phyloP scores from a whole-genome alignment of 2,113 vertebrate genomes.

The Rousettus leschenaultii region DNA sequence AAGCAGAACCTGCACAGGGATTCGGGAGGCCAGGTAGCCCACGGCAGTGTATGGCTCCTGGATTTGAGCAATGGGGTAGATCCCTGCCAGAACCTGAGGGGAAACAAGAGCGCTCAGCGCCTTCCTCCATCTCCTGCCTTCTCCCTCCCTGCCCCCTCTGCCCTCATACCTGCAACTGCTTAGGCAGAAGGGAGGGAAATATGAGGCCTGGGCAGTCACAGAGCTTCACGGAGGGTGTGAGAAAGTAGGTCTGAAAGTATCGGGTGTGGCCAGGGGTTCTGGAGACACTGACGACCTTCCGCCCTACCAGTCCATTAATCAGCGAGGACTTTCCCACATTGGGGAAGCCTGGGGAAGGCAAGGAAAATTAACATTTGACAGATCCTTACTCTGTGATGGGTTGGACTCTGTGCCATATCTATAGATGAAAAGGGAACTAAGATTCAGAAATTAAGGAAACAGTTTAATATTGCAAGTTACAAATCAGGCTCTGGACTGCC shows the following conservation, averaged over 20 bases:
- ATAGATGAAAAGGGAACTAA: not conserved
- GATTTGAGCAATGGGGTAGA: constrained; percentile 93
- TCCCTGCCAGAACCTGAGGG: constrained; percentile 89
- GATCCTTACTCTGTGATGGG: not conserved
- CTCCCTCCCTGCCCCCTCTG: not conserved
- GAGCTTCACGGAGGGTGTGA: constrained; percentile 91
- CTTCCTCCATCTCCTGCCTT: too few relatives aligned
- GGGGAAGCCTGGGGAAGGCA: constrained; percentile 84
- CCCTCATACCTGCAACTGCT: constrained; percentile 86
- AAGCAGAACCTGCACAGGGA: constrained; percentile 83
- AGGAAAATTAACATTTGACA: not conserved
- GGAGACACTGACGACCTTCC: constrained; percentile 94
- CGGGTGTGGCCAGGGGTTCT: constrained; percentile 95
- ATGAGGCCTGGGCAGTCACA: constrained; percentile 94
- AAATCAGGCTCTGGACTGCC: not conserved
- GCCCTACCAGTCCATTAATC: constrained; percentile 92
- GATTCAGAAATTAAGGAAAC: not conserved
- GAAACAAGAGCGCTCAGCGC: not conserved
- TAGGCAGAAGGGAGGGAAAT: constrained; percentile 90
- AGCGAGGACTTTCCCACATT: constrained; percentile 95
- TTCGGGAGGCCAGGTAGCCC: constrained; percentile 90
- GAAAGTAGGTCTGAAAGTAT: constrained; percentile 97
- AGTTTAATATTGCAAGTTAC: accelerated
- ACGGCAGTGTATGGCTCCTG: constrained; percentile 93
- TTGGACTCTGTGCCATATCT: not conserved